Percentiles rank a stretch among this genome's conserved stretches.
Conservation (phyloP, 2,888 invertebrate genomes). For the Meteorus colon region DNA sequence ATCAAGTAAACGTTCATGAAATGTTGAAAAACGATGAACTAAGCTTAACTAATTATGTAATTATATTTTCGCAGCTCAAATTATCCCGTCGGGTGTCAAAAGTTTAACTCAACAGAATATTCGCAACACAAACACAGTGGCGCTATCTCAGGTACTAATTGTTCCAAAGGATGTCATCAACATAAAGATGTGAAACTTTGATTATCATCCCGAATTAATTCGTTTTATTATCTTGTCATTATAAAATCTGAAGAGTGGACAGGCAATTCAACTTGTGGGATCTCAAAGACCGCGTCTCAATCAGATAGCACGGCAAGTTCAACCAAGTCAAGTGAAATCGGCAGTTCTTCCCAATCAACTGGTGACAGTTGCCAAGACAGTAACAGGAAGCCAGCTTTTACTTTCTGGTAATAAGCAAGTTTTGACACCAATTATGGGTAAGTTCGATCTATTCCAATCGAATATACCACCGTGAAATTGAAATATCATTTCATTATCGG, state of each 20-base stretch:
- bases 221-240: slow-evolving; percentile 7
- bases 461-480: neutral
- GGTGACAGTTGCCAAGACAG: slow-evolving; percentile 70
- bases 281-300: slow-evolving; percentile 71
- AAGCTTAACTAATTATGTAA: neutral
- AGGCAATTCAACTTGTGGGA: slow-evolving; percentile 71
- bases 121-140: slow-evolving; percentile 67
- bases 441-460: slow-evolving; percentile 46
- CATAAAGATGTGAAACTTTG: neutral
- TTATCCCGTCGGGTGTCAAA: slow-evolving; percentile 71
- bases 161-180: slow-evolving; percentile 34
- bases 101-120: slow-evolving; percentile 70
- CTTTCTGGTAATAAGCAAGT: slow-evolving; percentile 71
- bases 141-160: slow-evolving; percentile 64
- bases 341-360: slow-evolving; percentile 69
- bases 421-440: slow-evolving; percentile 71
- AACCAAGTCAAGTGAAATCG: slow-evolving; percentile 68
- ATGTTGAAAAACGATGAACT: too few species aligned
- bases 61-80: slow-evolving; percentile 64
- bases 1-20: neutral
- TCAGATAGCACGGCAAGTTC: slow-evolving; percentile 70
- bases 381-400: slow-evolving; percentile 69
- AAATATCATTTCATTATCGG: neutral
- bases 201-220: neutral
- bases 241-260: slow-evolving; percentile 60